A percentile compares a stretch with the other conserved stretches of the same genome.
These are phyloP conservation scores for Parnassius apollo DNA, from an alignment of 2,888 invertebrate genomes.

Conservation along the genomic window DNA sequence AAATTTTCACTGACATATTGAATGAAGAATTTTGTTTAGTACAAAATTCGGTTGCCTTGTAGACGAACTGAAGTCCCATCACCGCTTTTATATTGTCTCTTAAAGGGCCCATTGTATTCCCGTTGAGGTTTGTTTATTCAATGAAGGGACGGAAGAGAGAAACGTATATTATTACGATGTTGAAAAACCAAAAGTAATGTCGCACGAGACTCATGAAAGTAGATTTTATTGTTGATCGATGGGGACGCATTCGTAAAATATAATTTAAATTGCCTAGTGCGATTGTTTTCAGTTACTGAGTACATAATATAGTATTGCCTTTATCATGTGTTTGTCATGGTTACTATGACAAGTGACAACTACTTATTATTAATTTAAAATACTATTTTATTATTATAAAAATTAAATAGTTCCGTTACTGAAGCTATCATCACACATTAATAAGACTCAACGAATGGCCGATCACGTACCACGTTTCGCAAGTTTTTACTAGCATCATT, in stretches of 20 bases:
- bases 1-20: background rate
- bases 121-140: constrained; percentile 23
- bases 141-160: constrained; percentile 7
- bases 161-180: constrained; percentile 13
- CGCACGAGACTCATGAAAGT: background rate
- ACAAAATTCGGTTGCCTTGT: constrained; percentile 10
- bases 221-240: background rate
- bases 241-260: background rate
- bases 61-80: constrained; percentile 11
- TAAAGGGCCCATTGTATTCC: constrained; percentile 22
- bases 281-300: too few relatives aligned
- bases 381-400: too few relatives aligned
- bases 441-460: too few relatives aligned
- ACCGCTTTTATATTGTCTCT: constrained; percentile 19
- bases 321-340: too few relatives aligned
- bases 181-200: constrained; percentile 12
- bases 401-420: too few relatives aligned
- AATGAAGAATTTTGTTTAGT: constrained; percentile 20
- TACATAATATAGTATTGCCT: too few relatives aligned
- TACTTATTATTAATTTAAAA: too few relatives aligned
- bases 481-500: too few relatives aligned
- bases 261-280: background rate
- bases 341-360: too few relatives aligned
- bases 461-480: too few relatives aligned
- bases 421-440: too few relatives aligned